These are phyloP conservation scores for Sparus aurata DNA, from an alignment of 2,797 vertebrate genomes.

Conservation along the genomic window DNA sequence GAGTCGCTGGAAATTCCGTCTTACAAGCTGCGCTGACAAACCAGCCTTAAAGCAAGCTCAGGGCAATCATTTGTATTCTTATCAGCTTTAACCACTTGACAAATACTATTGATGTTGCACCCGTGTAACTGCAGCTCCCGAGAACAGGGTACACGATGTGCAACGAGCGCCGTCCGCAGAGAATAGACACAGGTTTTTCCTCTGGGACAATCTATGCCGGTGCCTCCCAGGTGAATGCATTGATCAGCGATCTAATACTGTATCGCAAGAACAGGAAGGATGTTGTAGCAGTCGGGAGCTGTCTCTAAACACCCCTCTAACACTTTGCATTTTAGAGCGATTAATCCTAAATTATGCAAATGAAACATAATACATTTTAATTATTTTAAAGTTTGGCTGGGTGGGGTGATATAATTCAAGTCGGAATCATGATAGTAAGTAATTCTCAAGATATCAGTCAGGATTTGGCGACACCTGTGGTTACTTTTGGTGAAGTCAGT, in stretches of 20 bases:
- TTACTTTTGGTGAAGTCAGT: not conserved
- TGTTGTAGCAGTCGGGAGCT: conserved; percentile 4
- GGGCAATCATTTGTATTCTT: conserved; percentile 78
- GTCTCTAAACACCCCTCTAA: conserved; percentile 1
- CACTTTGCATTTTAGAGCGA: conserved; percentile 24
- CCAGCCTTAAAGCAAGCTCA: conserved; percentile 71
- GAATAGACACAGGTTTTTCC: conserved; percentile 49
- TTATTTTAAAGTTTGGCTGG: too few relatives aligned
- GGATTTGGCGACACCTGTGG: conserved; percentile 5
- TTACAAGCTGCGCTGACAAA: conserved; percentile 71
- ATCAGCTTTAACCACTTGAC: conserved; percentile 79
- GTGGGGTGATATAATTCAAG: not conserved
- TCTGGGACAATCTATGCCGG: conserved; percentile 42
- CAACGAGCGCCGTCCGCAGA: conserved; percentile 45
- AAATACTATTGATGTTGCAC: conserved; percentile 77
- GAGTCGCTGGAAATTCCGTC: conserved; percentile 52
- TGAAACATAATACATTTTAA: too few relatives aligned
- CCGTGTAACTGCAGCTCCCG: conserved; percentile 54
- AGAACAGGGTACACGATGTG: conserved; percentile 50
- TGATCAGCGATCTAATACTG: conserved; percentile 49
- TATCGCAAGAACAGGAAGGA: conserved; percentile 23
- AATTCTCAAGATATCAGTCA: not conserved
- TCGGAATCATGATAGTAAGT: not conserved
- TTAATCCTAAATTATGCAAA: conserved; percentile 32
- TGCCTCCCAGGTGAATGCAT: conserved; percentile 44